Base-by-base conservation (phyloP, 2,113 vertebrate species). In the Xenopus laevis region DNA sequence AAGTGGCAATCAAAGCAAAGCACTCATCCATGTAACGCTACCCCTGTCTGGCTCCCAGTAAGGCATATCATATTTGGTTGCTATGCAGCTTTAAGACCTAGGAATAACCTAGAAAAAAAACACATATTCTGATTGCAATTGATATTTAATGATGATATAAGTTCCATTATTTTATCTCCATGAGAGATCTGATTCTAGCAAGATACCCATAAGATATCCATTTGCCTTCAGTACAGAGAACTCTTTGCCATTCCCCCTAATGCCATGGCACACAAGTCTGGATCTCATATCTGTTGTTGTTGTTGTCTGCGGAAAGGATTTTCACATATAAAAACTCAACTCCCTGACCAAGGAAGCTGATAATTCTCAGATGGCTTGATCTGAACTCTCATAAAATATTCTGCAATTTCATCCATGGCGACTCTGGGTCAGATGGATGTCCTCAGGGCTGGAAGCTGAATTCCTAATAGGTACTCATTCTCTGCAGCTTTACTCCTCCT, bases 1-100 rank as follows among this genome's bases (percentile, higher is more conserved):
- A 55, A 70, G 65, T 18, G 18, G 67, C 59, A 77, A 77, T 77
- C 66, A 69, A 64, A 70, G 58, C 66, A 77, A 70, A 77, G 66
- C 74, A 58, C 60, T 68, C 74, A 77, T 63, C 74, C 74, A 64
- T 76, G 46, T 61, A 18, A 55, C 59, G 57, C 21, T 67, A 12
- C 72, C 47, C 59, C 55, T 70, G 15, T 33, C 52, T 75, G 65
- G 61, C 23, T 44, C 13, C 30, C 20, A 65, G 45, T 59, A 50
- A 33, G 62, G 13, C 59, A 44, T 69, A 18, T 50, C 40, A 62
- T 50, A 21, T n/a, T n/a, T 63, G 18, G 58, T 60, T 46, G 46
- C 60, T 64, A 61, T 62, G 23, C 65, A 30, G 27, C 17, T 40
- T 67, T 52, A 10, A 5, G 3, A 55, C 53, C 17, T 6, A 16